Evolutionary conservation across 92 coral and sea anemone species (phyloP).

Genomic region (Pocillopora grandis): DNA sequence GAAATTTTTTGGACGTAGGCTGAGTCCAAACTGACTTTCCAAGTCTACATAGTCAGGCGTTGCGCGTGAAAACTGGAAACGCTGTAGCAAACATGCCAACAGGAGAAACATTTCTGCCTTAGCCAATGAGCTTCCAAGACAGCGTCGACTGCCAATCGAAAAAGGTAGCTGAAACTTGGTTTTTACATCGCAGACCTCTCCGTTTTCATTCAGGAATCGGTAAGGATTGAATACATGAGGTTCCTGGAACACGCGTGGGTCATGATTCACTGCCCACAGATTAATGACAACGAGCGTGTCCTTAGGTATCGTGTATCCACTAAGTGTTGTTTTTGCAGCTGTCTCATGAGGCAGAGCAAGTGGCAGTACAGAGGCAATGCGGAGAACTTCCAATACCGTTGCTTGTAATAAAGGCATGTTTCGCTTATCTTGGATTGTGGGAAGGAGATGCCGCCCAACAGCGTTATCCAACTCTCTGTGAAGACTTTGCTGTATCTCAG

Average conservation of each 20-base stretch:
- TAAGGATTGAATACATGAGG: conserved; percentile 67
- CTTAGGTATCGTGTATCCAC: conserved; percentile 62
- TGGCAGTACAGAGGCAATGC: conserved; percentile 63
- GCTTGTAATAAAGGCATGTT: conserved; percentile 75
- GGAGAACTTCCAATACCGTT: conserved; percentile 69
- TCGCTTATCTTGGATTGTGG: conserved; percentile 58
- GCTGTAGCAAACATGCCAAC: conserved; percentile 67
- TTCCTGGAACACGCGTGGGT: conserved; percentile 62
- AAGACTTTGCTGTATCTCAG: conserved; percentile 53
- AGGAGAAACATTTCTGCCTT: conserved; percentile 67
- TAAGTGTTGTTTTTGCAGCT: conserved; percentile 51
- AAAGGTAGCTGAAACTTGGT: conserved; percentile 47
- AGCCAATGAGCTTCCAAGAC: conserved; percentile 73
- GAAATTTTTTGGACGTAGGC: conserved; percentile 59
- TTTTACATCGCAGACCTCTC: conserved; percentile 49
- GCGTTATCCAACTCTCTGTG: conserved; percentile 56
- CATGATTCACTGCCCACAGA: conserved; percentile 79
- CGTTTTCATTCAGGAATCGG: conserved; percentile 60
- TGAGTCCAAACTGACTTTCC: conserved; percentile 51
- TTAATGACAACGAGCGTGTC: conserved; percentile 71
- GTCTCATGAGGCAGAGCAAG: conserved; percentile 68
- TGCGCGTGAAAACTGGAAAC: conserved; percentile 42
- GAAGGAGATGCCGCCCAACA: conserved; percentile 52
- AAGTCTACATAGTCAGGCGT: conserved; percentile 36
- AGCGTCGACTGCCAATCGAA: conserved; percentile 76